Conservation (phyloP, 92 coral and sea anemone genomes). For the Isaurus tuberculatus region DNA sequence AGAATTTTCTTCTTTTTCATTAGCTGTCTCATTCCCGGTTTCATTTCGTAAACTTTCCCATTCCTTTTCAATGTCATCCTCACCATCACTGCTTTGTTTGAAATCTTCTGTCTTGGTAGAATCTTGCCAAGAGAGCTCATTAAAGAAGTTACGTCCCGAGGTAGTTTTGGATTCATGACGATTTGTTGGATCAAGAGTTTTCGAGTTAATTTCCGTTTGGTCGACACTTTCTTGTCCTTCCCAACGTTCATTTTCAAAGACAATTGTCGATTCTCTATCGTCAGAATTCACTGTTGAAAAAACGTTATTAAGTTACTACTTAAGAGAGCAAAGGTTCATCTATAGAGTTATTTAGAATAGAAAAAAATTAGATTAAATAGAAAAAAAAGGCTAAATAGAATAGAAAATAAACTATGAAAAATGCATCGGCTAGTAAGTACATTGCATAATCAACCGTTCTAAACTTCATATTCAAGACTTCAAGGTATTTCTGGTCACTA, state of each 20-base stretch:
- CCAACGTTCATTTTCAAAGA: constrained; percentile 61
- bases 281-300: constrained; percentile 77
- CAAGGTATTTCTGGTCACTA: too few species aligned
- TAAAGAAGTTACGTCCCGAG: constrained; percentile 14
- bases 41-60: constrained; percentile 58
- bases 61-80: constrained; percentile 77
- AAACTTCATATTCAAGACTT: too few species aligned
- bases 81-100: constrained; percentile 64
- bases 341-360: neutral
- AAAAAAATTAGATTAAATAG: too few species aligned
- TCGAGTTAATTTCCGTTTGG: constrained; percentile 24
- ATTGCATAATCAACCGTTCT: too few species aligned
- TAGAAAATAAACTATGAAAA: too few species aligned
- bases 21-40: constrained; percentile 18
- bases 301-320: neutral
- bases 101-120: constrained; percentile 18
- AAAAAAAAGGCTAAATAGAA: too few species aligned
- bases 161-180: neutral
- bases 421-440: too few species aligned
- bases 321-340: neutral
- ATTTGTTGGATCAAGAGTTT: neutral
- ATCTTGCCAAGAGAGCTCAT: constrained; percentile 35
- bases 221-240: constrained; percentile 21
- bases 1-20: constrained; percentile 54
- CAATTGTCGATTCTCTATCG: constrained; percentile 87